Base-by-base conservation (phyloP, 2,797 vertebrate species). In the Cyclura pinguis region DNA sequence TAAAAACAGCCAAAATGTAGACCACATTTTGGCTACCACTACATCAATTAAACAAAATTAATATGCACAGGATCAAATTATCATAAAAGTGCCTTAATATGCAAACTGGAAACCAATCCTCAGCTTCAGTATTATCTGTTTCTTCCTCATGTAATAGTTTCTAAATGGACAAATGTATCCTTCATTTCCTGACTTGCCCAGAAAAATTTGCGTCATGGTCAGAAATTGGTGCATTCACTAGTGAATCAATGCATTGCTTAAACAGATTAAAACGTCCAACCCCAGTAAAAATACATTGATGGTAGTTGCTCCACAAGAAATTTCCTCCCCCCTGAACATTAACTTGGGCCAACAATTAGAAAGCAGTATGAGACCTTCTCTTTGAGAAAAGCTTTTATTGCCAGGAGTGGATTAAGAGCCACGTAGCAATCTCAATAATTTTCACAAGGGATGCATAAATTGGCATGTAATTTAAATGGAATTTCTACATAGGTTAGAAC, bases 401-500 rank as follows among this genome's bases (percentile, higher is more conserved):
- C 27, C 76, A 3, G 29, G 81, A 89, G 64, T 84, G 55, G 81
- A 89, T 89, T 77, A 50, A 83, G 42, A 52, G 55, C 20, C 88
- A 89, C 64, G 29, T 77, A 35, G 42, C 32, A 80, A 80, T 80
- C 59, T 52, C 62, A 76, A 16, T 76, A 35, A 89, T 84, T 76
- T 67, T 52, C 57, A 84, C 32, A 7, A 77, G 81, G 38, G 57
- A 74, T 76, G 55, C 12, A 84, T 77, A 84, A 84, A 77, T 38
- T 27, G 29, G 57, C 84, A 35, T 35, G 47, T 29, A 64, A 67
- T 84, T 74, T 6, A 84, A 29, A 62, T 59, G 38, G 69, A 74
- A 88, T 74, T 76, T 47, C 80, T 89, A 32, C 42, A 74, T 13
- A 64, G 29, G 20, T 13, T 16, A 35, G 22, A 84, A 77, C 55